phyloP scores from a whole-genome alignment of 2,113 vertebrate species.

The Anhinga rufa region DNA sequence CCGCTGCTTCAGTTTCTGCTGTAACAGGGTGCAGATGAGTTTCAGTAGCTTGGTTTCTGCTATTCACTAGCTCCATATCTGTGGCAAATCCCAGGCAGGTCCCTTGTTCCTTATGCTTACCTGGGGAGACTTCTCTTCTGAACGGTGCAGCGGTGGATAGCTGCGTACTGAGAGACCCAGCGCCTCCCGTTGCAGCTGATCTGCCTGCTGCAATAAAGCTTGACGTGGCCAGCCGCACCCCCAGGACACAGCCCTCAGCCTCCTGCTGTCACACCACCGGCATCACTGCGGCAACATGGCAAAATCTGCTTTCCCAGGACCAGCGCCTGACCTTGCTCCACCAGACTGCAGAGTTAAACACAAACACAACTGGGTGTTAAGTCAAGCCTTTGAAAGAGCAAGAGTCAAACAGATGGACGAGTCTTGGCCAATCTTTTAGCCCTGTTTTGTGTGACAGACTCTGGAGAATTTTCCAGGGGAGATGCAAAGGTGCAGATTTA shows the following conservation, averaged over 20 bases:
- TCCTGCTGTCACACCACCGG: not conserved
- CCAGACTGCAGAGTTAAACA: not conserved
- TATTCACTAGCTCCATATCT: not conserved
- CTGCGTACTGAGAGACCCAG: not conserved
- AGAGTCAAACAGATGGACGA: not conserved
- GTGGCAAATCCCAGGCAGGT: not conserved
- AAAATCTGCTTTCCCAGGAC: not conserved
- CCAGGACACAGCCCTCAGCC: not conserved
- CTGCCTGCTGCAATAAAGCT: not conserved
- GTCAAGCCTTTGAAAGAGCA: not conserved
- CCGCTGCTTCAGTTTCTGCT: not conserved
- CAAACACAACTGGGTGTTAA: not conserved
- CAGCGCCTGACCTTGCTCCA: accelerated
- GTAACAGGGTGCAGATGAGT: not conserved
- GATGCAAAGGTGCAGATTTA: not conserved
- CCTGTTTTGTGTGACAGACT: not conserved
- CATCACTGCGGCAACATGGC: not conserved
- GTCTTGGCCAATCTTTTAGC: not conserved
- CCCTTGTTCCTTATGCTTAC: not conserved
- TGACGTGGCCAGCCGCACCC: not conserved
- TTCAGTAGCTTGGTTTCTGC: not conserved
- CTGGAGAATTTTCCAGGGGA: not conserved
- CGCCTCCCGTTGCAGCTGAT: not conserved
- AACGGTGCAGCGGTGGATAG: not conserved
- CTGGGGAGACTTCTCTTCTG: not conserved